Evolutionary conservation across 1,140 invertebrate genomes (phyloP).

Genomic region (Dendroctonus ponderosae): DNA sequence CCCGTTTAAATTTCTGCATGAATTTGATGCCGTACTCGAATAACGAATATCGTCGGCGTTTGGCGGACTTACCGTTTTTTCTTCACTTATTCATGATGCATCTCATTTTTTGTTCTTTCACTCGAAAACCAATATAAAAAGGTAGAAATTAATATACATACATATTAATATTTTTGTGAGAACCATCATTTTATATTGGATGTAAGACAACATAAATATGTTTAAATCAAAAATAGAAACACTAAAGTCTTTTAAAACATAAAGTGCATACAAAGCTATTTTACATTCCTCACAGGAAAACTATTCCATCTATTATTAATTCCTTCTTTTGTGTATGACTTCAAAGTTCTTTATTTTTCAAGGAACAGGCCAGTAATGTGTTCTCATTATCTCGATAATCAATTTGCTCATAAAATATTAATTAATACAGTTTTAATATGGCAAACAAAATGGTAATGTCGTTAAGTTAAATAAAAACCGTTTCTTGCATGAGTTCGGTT

Average conservation of each 20-base stretch:
- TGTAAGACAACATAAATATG: too few relatives aligned
- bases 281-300: too few relatives aligned
- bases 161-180: too few relatives aligned
- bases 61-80: not conserved
- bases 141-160: too few relatives aligned
- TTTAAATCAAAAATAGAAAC: too few relatives aligned
- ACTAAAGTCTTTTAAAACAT: not conserved
- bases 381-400: slow-evolving; percentile 32
- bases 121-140: too few relatives aligned
- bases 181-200: too few relatives aligned
- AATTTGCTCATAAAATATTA: slow-evolving; percentile 31
- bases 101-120: not conserved
- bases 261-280: not conserved
- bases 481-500: slow-evolving; percentile 13
- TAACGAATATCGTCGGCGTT: slow-evolving; percentile 12
- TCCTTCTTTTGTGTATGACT: slow-evolving; percentile 9
- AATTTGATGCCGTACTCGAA: slow-evolving; percentile 15
- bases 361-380: slow-evolving; percentile 23
- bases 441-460: slow-evolving; percentile 28
- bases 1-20: slow-evolving; percentile 33
- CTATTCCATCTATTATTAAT: too few relatives aligned
- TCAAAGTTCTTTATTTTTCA: slow-evolving; percentile 7
- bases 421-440: slow-evolving; percentile 36
- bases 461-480: slow-evolving; percentile 30
- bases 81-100: slow-evolving; percentile 12